These are phyloP conservation scores for Hybognathus amarus DNA, from an alignment of 2,797 vertebrate species.

Conservation along the genomic window DNA sequence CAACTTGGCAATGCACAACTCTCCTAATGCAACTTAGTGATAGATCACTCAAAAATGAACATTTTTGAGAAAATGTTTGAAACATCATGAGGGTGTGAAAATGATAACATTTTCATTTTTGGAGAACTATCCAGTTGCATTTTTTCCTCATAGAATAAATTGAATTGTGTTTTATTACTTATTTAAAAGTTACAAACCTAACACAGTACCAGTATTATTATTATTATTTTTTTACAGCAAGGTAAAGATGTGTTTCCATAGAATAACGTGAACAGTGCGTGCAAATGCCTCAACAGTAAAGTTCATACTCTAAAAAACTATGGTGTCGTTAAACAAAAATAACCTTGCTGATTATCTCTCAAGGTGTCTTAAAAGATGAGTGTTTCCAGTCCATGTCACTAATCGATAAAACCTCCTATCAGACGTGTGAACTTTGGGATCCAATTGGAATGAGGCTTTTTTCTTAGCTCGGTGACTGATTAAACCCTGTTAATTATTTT, in stretches of 20 bases:
- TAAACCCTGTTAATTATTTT: constrained; percentile 58
- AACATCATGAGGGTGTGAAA: too few relatives aligned
- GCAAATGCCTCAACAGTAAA: neutral
- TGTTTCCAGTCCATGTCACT: neutral
- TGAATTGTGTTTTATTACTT: neutral
- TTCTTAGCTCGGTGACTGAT: constrained; percentile 46
- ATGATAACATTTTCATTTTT: too few relatives aligned
- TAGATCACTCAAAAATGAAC: too few relatives aligned
- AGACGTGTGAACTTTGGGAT: constrained; percentile 8
- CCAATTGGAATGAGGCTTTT: constrained; percentile 17
- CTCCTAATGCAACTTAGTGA: too few relatives aligned
- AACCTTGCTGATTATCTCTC: neutral
- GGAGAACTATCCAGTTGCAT: too few relatives aligned
- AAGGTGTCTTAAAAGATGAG: neutral
- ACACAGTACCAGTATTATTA: too few relatives aligned
- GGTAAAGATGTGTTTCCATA: neutral
- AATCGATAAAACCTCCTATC: neutral
- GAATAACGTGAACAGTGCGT: too few relatives aligned
- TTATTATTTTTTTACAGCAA: neutral
- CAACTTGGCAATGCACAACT: too few relatives aligned
- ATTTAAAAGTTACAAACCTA: neutral
- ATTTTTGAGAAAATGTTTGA: too few relatives aligned
- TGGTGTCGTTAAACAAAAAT: neutral
- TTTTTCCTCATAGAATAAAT: neutral
- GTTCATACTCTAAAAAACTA: neutral